phyloP scores from a whole-genome alignment of 2,888 invertebrate species.

The Phytoseiulus persimilis region DNA sequence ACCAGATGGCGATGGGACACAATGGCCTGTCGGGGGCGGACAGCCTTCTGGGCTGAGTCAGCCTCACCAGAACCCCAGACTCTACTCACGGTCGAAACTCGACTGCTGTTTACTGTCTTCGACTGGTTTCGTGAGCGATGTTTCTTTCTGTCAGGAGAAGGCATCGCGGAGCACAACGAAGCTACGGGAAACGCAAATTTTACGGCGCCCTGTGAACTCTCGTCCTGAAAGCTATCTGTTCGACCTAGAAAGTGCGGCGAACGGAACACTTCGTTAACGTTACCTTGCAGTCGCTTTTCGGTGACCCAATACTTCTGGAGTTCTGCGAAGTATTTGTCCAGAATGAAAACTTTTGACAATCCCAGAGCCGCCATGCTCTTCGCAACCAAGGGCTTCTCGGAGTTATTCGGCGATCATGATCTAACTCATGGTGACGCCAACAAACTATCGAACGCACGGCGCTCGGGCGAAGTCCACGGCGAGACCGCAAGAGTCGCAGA shows the following conservation, averaged over 20 bases:
- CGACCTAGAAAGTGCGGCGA: too few species aligned
- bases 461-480: not conserved
- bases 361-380: conserved; percentile 80
- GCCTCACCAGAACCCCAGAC: not conserved
- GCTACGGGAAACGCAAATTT: not conserved
- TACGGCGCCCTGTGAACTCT: not conserved
- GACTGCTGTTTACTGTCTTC: not conserved
- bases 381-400: not conserved
- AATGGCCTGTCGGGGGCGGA: not conserved
- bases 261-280: not conserved
- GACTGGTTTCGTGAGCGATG: not conserved
- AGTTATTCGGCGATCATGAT: not conserved
- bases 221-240: too few species aligned
- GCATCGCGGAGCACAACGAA: not conserved
- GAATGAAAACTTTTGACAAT: conserved; percentile 90
- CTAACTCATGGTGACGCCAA: not conserved
- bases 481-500: not conserved
- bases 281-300: conserved; percentile 58
- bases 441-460: too few species aligned
- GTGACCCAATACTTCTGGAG: conserved; percentile 93
- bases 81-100: not conserved
- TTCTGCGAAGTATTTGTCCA: conserved; percentile 94
- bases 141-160: not conserved
- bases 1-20: not conserved
- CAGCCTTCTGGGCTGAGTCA: not conserved